These are phyloP conservation scores for Meloidogyne exigua DNA, from an alignment of 1,140 invertebrate species.

Conservation along the genomic window DNA sequence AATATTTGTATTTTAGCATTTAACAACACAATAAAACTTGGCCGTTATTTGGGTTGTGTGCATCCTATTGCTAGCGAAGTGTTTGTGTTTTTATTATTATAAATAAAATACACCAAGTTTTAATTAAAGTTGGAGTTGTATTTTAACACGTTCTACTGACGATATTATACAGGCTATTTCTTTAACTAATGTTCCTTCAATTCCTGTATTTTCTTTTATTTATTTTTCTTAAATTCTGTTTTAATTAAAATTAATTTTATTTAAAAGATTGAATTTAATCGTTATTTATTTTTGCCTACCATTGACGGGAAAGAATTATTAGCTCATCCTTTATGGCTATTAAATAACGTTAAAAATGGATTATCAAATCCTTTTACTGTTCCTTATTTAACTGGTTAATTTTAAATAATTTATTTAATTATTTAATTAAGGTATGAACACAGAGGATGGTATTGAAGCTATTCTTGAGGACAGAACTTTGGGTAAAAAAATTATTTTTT, in stretches of 20 bases:
- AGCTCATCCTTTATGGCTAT: slow-evolving; percentile 53
- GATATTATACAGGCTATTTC: slow-evolving; percentile 58
- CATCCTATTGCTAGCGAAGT: slow-evolving; percentile 41
- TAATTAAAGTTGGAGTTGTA: slow-evolving; percentile 31
- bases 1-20: slow-evolving; percentile 39
- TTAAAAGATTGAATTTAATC: slow-evolving; percentile 56
- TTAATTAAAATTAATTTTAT: background rate
- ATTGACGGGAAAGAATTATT: slow-evolving; percentile 49
- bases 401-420: too few species aligned
- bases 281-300: slow-evolving; percentile 59
- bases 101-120: background rate
- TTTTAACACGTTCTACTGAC: slow-evolving; percentile 54
- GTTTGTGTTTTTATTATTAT: background rate
- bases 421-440: too few species aligned
- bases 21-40: slow-evolving; percentile 61
- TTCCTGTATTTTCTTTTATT: slow-evolving; percentile 39
- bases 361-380: slow-evolving; percentile 50
- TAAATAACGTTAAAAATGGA: slow-evolving; percentile 51
- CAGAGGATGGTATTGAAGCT: slow-evolving; percentile 58
- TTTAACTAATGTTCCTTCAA: slow-evolving; percentile 37
- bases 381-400: slow-evolving; percentile 58
- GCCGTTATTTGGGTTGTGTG: slow-evolving; percentile 58
- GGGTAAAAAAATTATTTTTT: slow-evolving; percentile 6
- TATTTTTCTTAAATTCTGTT: too few species aligned
- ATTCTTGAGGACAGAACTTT: slow-evolving; percentile 57